Evolutionary conservation across 2,113 vertebrate species (phyloP).

Genomic region (Sylvilagus bachmani): DNA sequence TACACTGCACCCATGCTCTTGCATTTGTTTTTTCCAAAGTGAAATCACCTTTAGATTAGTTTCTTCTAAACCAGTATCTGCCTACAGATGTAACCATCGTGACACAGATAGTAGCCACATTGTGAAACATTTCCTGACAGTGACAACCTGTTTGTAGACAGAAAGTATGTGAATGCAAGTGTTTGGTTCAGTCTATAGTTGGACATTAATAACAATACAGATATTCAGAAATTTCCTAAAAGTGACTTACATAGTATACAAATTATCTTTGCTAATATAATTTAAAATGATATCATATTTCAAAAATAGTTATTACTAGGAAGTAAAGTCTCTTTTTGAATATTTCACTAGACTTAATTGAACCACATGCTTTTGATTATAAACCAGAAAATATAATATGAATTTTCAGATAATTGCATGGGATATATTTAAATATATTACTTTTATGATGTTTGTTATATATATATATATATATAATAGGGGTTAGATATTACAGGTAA

Average conservation of each 20-base stretch:
- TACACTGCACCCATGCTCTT: neutral
- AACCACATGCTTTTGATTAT: neutral
- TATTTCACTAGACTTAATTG: neutral
- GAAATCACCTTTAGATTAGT: constrained; percentile 5
- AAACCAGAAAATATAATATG: neutral
- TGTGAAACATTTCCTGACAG: neutral
- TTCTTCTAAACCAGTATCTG: neutral
- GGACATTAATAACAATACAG: neutral
- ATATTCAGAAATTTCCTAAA: neutral
- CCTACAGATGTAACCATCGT: neutral
- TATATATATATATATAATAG: neutral
- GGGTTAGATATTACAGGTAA: neutral
- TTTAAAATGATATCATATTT: neutral
- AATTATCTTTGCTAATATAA: neutral
- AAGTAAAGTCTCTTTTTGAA: neutral
- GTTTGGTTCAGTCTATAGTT: neutral
- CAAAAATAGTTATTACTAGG: neutral
- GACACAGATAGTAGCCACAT: neutral
- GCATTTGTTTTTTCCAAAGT: neutral
- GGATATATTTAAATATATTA: neutral
- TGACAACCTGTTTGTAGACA: neutral
- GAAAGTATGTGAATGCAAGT: neutral
- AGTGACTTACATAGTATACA: neutral
- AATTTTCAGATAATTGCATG: neutral
- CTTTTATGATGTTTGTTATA: neutral